Evolutionary conservation across 2,113 vertebrate genomes (phyloP).

Genomic region (Elephas maximus): DNA sequence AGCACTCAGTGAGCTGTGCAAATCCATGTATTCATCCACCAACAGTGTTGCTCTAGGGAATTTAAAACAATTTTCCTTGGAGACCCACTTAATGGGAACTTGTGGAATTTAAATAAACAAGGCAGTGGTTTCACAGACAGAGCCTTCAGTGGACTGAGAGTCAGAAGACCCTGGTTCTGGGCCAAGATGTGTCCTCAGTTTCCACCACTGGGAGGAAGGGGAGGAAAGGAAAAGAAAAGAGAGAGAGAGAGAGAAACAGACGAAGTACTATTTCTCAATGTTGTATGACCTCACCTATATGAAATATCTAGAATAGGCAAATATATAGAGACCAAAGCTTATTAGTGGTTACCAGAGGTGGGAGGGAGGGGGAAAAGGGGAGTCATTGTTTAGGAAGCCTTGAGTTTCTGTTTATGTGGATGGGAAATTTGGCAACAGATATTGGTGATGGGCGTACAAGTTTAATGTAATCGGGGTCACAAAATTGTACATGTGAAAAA

Average conservation of each 20-base stretch:
- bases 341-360: not conserved
- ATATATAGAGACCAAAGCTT: not conserved
- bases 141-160: not conserved
- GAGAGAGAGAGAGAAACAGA: not conserved
- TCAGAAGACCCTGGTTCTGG: not conserved
- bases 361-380: not conserved
- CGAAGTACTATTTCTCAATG: not conserved
- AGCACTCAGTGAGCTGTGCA: slow-evolving; percentile 14
- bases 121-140: not conserved
- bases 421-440: not conserved
- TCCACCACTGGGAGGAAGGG: not conserved
- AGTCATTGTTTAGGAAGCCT: not conserved
- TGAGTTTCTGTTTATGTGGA: not conserved
- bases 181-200: not conserved
- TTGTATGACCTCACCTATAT: not conserved
- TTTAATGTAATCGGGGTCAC: not conserved
- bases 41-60: not conserved
- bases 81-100: slow-evolving; percentile 5
- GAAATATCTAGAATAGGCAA: not conserved
- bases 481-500: not conserved
- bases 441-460: not conserved
- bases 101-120: slow-evolving; percentile 46
- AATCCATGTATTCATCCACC: not conserved
- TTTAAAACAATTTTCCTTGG: slow-evolving; percentile 47
- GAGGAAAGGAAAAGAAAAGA: not conserved